A percentile compares a stretch with the other conserved stretches of the same genome.
Conservation (phyloP, 1,140 invertebrate genomes). For the Saccostrea glomerata region DNA sequence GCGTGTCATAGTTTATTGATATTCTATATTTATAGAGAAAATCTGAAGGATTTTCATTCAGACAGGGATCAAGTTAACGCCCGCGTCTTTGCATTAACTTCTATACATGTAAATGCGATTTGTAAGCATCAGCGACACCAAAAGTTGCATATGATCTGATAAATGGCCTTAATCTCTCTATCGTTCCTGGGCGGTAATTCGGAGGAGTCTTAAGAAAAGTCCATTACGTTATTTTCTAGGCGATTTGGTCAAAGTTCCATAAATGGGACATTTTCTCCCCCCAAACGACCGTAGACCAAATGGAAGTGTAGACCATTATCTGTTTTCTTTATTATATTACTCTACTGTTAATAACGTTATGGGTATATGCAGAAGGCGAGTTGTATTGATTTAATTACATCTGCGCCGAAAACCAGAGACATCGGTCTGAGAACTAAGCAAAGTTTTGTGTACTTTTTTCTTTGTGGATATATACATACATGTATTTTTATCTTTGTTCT, state of each 20-base stretch:
- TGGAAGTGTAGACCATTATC: slow-evolving; percentile 31
- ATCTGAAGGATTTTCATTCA: not conserved
- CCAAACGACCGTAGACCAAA: slow-evolving; percentile 12
- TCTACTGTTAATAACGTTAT: slow-evolving; percentile 21
- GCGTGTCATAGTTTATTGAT: not conserved
- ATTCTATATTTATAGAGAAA: not conserved
- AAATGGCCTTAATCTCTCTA: not conserved
- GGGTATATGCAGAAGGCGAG: not conserved
- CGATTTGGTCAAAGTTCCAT: slow-evolving; percentile 5
- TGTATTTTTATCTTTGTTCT: no score
- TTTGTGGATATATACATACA: no score
- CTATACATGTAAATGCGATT: not conserved
- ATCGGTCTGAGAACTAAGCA: not conserved
- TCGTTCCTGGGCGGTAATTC: not conserved
- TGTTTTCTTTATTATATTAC: slow-evolving; percentile 13
- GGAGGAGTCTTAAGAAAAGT: not conserved
- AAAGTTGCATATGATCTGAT: slow-evolving; percentile 13
- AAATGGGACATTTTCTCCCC: slow-evolving; percentile 4
- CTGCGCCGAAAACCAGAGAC: not conserved
- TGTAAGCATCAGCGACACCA: not conserved
- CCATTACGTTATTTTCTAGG: slow-evolving; percentile 22
- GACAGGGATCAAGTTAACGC: not conserved
- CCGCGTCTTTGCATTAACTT: not conserved
- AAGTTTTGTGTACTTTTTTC: not conserved
- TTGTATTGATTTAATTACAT: not conserved